phyloP scores from a whole-genome alignment of 2,113 vertebrate genomes.

The Alligator sinensis region DNA sequence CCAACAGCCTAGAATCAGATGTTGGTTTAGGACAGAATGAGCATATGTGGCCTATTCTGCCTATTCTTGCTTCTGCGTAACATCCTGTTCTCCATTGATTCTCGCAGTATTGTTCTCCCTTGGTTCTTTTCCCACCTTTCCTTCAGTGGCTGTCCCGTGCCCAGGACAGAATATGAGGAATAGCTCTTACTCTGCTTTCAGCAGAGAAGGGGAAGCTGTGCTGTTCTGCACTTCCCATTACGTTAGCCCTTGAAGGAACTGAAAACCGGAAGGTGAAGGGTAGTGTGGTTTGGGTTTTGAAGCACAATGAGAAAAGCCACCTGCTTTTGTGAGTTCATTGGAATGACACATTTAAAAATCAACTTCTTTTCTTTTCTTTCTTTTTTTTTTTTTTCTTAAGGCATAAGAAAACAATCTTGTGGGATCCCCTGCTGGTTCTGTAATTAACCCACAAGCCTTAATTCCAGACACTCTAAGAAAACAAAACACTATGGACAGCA shows the following conservation, averaged over 20 bases:
- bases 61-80: constrained; percentile 31
- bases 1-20: not conserved
- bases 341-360: constrained; percentile 13
- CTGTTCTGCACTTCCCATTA: not conserved
- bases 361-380: not conserved
- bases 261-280: constrained; percentile 23
- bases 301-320: constrained; percentile 6
- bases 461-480: constrained; percentile 15
- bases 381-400: not conserved
- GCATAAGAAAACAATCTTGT: constrained; percentile 27
- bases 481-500: constrained; percentile 19
- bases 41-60: not conserved
- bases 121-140: not conserved
- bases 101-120: not conserved
- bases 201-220: constrained; percentile 10
- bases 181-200: not conserved
- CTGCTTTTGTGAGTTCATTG: not conserved
- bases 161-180: not conserved
- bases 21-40: constrained; percentile 28
- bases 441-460: not conserved
- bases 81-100: constrained; percentile 23
- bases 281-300: not conserved
- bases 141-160: not conserved
- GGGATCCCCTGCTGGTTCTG: not conserved
- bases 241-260: constrained; percentile 30